These are phyloP conservation scores for Clivina fossor DNA, from an alignment of 2,888 invertebrate genomes.

Conservation along the genomic window DNA sequence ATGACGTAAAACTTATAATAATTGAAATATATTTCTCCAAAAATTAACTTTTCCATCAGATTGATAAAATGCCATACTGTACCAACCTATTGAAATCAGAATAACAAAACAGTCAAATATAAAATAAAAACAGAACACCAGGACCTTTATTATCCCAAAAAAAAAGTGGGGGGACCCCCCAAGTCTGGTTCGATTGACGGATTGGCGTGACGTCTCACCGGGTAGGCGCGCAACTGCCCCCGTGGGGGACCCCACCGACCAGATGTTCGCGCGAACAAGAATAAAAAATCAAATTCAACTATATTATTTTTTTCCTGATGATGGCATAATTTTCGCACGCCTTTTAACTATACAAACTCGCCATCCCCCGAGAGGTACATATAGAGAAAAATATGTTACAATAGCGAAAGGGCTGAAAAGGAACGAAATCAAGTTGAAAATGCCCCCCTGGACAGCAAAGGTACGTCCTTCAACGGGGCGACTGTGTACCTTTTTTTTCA, in stretches of 20 bases:
- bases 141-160: no score
- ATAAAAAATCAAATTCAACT: constrained; percentile 44
- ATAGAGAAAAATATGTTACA: no score
- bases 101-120: no score
- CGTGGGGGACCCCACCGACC: constrained; percentile 39
- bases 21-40: no score
- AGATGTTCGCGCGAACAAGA: constrained; percentile 41
- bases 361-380: no score
- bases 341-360: constrained; percentile 47
- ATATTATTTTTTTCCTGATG: no score
- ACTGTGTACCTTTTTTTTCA: constrained; percentile 21
- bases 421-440: constrained; percentile 45
- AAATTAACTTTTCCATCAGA: no score
- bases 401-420: constrained; percentile 44
- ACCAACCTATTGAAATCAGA: no score
- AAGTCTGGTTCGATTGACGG: constrained; percentile 28
- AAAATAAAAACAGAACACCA: no score
- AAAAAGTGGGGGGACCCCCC: no score
- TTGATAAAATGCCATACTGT: no score
- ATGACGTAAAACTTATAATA: no score
- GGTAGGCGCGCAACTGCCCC: constrained; percentile 39
- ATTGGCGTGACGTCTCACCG: constrained; percentile 28
- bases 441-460: constrained; percentile 42
- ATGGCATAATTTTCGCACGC: constrained; percentile 47
- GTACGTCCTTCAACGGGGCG: constrained; percentile 39